phyloP scores from a whole-genome alignment of 1,140 invertebrate species.

The Triops cancriformis region DNA sequence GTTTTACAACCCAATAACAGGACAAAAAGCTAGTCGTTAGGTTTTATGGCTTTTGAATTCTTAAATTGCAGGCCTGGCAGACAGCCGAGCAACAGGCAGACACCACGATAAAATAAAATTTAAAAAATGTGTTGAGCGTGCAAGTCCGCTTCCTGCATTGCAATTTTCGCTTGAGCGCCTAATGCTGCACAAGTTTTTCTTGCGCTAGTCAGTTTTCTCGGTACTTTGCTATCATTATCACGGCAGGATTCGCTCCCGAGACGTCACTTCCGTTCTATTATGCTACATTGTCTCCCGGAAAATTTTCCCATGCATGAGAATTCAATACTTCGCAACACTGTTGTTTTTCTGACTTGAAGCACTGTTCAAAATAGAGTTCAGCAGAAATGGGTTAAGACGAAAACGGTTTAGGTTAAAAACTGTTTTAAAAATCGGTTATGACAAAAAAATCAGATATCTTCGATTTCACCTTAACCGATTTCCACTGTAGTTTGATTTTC shows the following conservation, averaged over 20 bases:
- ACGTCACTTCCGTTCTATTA: slow-evolving; percentile 10
- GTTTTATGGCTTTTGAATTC: slow-evolving; percentile 4
- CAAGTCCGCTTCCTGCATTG: slow-evolving; percentile 1
- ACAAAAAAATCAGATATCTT: no score
- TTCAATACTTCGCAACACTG: not conserved
- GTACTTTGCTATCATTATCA: slow-evolving; percentile 11
- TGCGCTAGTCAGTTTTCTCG: not conserved
- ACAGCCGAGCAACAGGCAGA: not conserved
- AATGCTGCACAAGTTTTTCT: not conserved
- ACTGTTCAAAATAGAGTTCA: no score
- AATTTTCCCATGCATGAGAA: slow-evolving; percentile 5
- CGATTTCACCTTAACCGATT: no score
- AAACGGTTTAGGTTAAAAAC: no score
- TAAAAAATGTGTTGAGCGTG: not conserved
- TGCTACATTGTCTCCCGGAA: not conserved
- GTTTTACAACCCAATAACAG: slow-evolving; percentile 14
- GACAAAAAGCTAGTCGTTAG: slow-evolving; percentile 6
- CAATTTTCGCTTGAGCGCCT: not conserved
- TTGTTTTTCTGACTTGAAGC: no score
- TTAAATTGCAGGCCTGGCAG: not conserved
- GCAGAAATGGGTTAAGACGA: no score
- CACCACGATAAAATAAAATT: not conserved
- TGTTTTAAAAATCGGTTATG: no score
- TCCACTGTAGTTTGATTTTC: no score
- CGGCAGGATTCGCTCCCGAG: not conserved